A percentile compares a stretch with the other conserved stretches of the same genome.
These are phyloP conservation scores for Huso huso DNA, from an alignment of 2,797 vertebrate genomes.

Conservation along the genomic window DNA sequence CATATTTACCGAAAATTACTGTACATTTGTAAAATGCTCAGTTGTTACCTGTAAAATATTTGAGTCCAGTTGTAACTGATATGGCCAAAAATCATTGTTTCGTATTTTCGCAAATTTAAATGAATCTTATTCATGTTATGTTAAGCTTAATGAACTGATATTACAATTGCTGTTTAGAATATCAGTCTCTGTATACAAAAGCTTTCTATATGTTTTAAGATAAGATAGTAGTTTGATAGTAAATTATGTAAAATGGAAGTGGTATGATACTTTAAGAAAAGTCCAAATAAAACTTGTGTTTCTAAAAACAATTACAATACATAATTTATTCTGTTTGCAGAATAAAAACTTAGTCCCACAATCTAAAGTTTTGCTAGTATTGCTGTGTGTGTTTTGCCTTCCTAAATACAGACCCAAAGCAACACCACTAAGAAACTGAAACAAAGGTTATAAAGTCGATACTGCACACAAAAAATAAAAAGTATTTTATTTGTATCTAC, in stretches of 20 bases:
- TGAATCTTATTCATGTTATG: conserved; percentile 59
- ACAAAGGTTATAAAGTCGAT: too few relatives aligned
- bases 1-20: conserved; percentile 63
- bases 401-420: too few relatives aligned
- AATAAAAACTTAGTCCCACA: too few relatives aligned
- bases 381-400: too few relatives aligned
- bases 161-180: background rate
- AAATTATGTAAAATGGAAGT: conserved; percentile 16
- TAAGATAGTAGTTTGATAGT: conserved; percentile 16
- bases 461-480: too few relatives aligned
- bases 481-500: too few relatives aligned
- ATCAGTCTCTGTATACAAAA: conserved; percentile 10
- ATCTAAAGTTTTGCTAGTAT: too few relatives aligned
- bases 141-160: conserved; percentile 38
- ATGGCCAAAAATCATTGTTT: conserved; percentile 64
- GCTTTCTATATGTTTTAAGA: conserved; percentile 15
- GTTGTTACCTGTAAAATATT: conserved; percentile 71
- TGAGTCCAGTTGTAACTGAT: conserved; percentile 67
- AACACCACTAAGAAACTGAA: too few relatives aligned
- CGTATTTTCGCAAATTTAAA: conserved; percentile 71
- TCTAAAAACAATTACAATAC: background rate
- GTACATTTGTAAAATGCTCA: conserved; percentile 76
- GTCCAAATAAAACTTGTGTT: conserved; percentile 14
- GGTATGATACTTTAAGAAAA: conserved; percentile 15
- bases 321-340: too few relatives aligned